Percentiles rank a stretch among this genome's conserved stretches.
These are phyloP conservation scores for Nibea albiflora DNA, from an alignment of 2,113 vertebrate species.

Conservation along the genomic window DNA sequence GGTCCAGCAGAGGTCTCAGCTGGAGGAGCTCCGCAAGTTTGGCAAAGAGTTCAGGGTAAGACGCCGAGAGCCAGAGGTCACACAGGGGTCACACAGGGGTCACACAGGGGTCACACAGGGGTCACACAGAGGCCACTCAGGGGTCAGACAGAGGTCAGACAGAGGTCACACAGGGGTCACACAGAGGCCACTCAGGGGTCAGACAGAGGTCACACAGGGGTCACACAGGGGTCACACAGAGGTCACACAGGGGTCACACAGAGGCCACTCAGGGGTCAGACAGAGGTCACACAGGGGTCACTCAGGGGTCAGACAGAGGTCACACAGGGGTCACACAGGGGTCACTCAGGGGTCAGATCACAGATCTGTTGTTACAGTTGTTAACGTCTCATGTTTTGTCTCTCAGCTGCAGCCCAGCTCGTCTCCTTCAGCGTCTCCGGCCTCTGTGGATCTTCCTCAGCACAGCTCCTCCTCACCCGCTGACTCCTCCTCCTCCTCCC, in stretches of 20 bases:
- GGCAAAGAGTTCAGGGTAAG: conserved; percentile 73
- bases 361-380: neutral
- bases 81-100: neutral
- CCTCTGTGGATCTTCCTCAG: conserved; percentile 43
- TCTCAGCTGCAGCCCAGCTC: conserved; percentile 65
- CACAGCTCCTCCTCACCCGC: conserved; percentile 20
- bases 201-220: neutral
- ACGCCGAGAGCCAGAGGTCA: neutral
- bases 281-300: neutral
- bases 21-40: conserved; percentile 72
- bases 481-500: conserved; percentile 15
- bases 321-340: neutral
- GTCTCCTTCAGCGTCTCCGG: conserved; percentile 37
- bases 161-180: neutral
- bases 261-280: too few species aligned
- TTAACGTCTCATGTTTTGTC: neutral
- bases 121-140: neutral
- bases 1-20: conserved; percentile 61
- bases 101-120: neutral
- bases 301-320: neutral
- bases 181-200: too few species aligned
- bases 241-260: neutral
- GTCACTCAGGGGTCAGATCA: neutral
- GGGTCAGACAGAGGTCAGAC: too few species aligned
- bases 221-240: neutral